A percentile compares a stretch with the other conserved stretches of the same genome.
Evolutionary conservation across 2,797 vertebrate genomes (phyloP).

Genomic region (Sebastes alutus): DNA sequence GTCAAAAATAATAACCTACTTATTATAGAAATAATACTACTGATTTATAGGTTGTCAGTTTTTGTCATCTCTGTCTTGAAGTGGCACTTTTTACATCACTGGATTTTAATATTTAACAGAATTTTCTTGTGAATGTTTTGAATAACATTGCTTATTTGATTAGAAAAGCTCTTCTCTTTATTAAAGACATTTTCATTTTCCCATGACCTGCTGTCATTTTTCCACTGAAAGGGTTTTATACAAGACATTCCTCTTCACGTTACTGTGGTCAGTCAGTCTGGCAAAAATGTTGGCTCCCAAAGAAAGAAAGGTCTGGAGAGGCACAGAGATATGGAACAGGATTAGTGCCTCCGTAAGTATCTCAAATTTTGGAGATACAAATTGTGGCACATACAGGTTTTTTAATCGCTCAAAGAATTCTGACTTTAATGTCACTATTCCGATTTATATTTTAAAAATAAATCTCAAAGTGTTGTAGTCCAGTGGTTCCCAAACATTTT

Average conservation of each 20-base stretch:
- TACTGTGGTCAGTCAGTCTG: not conserved
- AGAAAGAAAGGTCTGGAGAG: not conserved
- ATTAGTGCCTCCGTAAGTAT: too few relatives aligned
- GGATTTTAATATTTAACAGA: constrained; percentile 2
- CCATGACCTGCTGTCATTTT: not conserved
- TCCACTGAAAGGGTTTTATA: not conserved
- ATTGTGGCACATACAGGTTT: not conserved
- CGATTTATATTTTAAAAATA: not conserved
- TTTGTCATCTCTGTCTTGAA: constrained; percentile 1
- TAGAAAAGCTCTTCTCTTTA: not conserved
- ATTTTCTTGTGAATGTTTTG: not conserved
- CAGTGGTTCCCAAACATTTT: too few relatives aligned
- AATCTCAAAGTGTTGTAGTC: not conserved
- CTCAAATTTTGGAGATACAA: too few relatives aligned
- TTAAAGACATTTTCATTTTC: constrained; percentile 17
- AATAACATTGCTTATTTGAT: constrained; percentile 21
- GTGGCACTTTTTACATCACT: not conserved
- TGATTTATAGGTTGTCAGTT: constrained; percentile 17
- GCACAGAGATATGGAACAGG: too few relatives aligned
- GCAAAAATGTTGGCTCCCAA: not conserved
- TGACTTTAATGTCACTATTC: not conserved
- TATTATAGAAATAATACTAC: constrained; percentile 21
- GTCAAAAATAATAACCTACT: not conserved
- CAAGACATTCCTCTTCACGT: not conserved
- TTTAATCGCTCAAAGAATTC: not conserved